Percentiles rank a stretch among this genome's conserved stretches.
Conservation (phyloP, 2,797 vertebrate species). For the Pangasius macronema region DNA sequence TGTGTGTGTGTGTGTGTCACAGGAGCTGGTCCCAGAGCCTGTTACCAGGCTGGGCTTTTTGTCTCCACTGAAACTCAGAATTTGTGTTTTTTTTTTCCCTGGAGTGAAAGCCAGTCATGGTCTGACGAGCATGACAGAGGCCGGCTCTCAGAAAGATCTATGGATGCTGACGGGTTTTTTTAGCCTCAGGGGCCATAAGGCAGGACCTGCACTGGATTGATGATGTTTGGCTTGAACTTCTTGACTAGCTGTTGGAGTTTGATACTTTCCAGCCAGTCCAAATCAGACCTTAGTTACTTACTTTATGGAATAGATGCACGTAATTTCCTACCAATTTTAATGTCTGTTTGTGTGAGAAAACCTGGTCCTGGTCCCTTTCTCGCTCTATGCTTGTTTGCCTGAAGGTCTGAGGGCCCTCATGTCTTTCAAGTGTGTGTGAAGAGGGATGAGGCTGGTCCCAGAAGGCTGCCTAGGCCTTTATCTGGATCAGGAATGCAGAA, state of each 20-base stretch:
- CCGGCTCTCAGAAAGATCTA: slow-evolving; percentile 51
- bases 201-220: slow-evolving; percentile 35
- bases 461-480: slow-evolving; percentile 65
- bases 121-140: slow-evolving; percentile 71
- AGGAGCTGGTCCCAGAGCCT: slow-evolving; percentile 24
- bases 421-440: slow-evolving; percentile 52
- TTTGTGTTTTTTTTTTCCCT: slow-evolving; percentile 62
- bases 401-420: slow-evolving; percentile 30
- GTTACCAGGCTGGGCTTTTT: slow-evolving; percentile 57
- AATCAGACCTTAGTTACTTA: slow-evolving; percentile 19
- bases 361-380: slow-evolving; percentile 42
- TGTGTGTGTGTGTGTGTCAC: slow-evolving; percentile 48
- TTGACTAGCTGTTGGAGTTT: slow-evolving; percentile 25
- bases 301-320: slow-evolving; percentile 1
- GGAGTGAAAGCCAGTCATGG: slow-evolving; percentile 62
- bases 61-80: slow-evolving; percentile 61
- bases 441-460: slow-evolving; percentile 29
- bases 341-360: slow-evolving; percentile 2
- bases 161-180: slow-evolving; percentile 53
- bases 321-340: background rate
- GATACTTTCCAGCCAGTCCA: slow-evolving; percentile 32
- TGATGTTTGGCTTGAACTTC: slow-evolving; percentile 47
- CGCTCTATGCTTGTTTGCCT: slow-evolving; percentile 39
- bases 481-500: slow-evolving; percentile 83
- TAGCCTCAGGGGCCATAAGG: slow-evolving; percentile 39